Percentiles rank a stretch among this genome's conserved stretches.
These are phyloP conservation scores for Folsomia manolachei DNA, from an alignment of 2,888 invertebrate genomes.

Conservation along the genomic window DNA sequence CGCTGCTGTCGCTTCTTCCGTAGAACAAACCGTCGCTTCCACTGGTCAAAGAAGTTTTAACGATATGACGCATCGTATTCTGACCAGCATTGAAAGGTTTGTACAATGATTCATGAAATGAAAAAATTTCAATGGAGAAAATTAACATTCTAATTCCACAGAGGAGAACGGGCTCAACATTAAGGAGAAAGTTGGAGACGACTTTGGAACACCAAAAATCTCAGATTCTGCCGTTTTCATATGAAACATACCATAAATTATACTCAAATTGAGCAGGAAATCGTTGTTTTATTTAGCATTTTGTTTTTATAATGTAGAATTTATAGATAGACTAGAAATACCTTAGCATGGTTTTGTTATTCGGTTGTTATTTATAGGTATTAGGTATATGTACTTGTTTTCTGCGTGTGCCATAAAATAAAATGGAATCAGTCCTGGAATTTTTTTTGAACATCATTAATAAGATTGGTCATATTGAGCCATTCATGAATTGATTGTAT, in stretches of 20 bases:
- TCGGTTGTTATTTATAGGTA: no score
- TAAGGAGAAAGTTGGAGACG: neutral
- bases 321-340: no score
- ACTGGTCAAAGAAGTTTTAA: constrained; percentile 32
- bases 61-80: constrained; percentile 38
- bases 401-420: neutral
- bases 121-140: neutral
- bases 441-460: no score
- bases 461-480: no score
- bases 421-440: no score
- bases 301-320: no score
- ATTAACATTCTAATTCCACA: neutral
- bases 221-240: neutral
- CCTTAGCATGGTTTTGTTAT: no score
- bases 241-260: neutral
- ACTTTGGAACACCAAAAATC: neutral
- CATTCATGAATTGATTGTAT: no score
- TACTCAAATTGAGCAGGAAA: neutral
- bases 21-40: constrained; percentile 21
- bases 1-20: constrained; percentile 22
- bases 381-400: neutral
- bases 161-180: constrained; percentile 5
- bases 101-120: neutral
- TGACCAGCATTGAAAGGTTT: constrained; percentile 40
- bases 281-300: no score